Base-by-base conservation (phyloP, 1,140 invertebrate species). In the Euura saliciscinereae region DNA sequence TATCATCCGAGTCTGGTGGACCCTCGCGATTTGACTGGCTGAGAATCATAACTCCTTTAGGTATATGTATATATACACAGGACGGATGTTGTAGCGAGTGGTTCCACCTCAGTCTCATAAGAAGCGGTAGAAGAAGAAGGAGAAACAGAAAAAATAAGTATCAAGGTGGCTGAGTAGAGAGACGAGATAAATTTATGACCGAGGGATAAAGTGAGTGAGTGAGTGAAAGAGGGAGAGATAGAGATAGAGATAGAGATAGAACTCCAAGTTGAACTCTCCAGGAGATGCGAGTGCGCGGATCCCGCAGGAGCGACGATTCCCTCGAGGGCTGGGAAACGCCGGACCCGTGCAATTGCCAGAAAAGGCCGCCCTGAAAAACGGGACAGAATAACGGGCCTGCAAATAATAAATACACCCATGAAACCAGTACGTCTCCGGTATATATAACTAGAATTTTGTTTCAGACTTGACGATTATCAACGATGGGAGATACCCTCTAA, bases 391-490 rank as follows among this genome's bases (percentile, higher is more conserved):
- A 28, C 0, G 28, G 28, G 28, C 28, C 28, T 28, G 28, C 28
- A 28, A 28, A 28, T 28, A 28, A 28, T 28, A 28, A 28, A 28
- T 28, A 28, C 28, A 28, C 28, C 28, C 28, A 28, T 1, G 28
- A 28, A 28, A 1, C 28, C 28, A 28, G 28, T 28, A 28, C 28
- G 28, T 28, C 28, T 28, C 28, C 28, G 28, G 64, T 45, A 68
- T 11, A 73, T 71, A 2, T 42, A 44, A 43, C 45, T 6, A 46
- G 59, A 28, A 72, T 43, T 65, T 73, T 66, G 13, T 71, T 78
- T 13, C 65, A 82, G 89, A 81, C 76, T 88, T 79, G 84, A 84
- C 77, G 79, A 84, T 75, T 83, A 85, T 45, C 68, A 77, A 6
- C 82, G 84, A 4, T 80, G 67, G 74, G 88, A 89, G 78, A 85